These are phyloP conservation scores for Epinotia brunnichana DNA, from an alignment of 2,888 invertebrate species.

Conservation along the genomic window DNA sequence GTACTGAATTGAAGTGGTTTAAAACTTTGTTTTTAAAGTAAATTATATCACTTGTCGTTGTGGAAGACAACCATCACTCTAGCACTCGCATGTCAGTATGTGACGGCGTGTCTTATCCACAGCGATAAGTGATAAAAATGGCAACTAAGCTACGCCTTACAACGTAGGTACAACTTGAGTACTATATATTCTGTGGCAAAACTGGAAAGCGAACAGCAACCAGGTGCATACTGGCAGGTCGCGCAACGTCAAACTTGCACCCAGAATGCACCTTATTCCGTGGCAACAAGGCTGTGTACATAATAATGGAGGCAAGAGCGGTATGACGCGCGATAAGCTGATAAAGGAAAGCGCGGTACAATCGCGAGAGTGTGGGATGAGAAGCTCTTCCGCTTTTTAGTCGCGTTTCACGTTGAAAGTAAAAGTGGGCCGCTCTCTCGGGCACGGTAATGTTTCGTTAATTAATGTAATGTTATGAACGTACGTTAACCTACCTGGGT, in stretches of 20 bases:
- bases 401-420: conserved; percentile 78
- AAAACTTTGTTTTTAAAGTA: no score
- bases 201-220: not conserved
- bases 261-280: not conserved
- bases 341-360: conserved; percentile 51
- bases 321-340: conserved; percentile 45
- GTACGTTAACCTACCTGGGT: not conserved
- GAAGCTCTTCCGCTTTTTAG: conserved; percentile 78
- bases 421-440: conserved; percentile 73
- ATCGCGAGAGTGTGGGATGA: conserved; percentile 74
- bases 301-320: not conserved
- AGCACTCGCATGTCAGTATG: no score
- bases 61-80: no score
- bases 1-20: no score
- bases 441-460: conserved; percentile 21
- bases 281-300: not conserved
- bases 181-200: no score
- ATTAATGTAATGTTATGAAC: conserved; percentile 2
- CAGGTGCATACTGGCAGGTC: not conserved
- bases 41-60: no score
- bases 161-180: no score
- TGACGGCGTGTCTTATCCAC: no score
- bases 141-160: no score
- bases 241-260: not conserved
- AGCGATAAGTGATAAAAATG: no score